Evolutionary conservation across 2,888 invertebrate species (phyloP).

Genomic region (Dastarcus helophoroides): DNA sequence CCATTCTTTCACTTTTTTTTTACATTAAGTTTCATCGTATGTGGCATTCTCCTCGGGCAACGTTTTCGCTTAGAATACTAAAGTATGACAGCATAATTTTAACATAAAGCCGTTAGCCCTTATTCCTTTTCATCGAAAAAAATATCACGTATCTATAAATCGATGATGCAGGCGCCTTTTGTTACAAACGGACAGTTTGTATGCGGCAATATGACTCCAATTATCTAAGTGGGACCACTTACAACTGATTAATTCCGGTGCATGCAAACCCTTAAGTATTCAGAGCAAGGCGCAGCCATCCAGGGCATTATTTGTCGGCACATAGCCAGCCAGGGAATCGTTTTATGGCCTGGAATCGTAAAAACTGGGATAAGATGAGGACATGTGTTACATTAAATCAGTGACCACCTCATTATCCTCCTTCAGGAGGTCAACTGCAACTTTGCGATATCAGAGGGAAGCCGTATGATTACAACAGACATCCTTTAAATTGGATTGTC

Average conservation of each 20-base stretch:
- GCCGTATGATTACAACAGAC: too few species aligned
- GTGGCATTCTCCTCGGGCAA: too few species aligned
- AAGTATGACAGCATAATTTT: too few species aligned
- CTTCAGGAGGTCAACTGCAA: background rate
- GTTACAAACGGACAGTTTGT: background rate
- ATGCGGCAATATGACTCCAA: background rate
- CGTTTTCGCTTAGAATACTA: too few species aligned
- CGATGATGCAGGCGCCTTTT: too few species aligned
- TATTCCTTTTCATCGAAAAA: too few species aligned
- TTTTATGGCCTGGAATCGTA: conserved; percentile 2
- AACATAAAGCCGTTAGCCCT: too few species aligned
- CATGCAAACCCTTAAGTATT: background rate
- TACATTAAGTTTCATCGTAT: too few species aligned
- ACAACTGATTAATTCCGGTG: background rate
- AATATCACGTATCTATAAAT: too few species aligned
- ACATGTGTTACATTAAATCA: conserved; percentile 5
- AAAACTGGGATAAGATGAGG: background rate
- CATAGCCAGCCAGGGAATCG: conserved; percentile 1
- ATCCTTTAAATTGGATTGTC: too few species aligned
- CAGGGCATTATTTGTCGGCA: background rate
- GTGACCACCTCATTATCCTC: background rate
- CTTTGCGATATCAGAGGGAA: too few species aligned
- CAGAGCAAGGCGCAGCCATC: background rate
- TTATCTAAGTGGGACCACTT: conserved; percentile 1
- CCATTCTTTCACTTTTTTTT: too few species aligned